Base-by-base conservation (phyloP, 2,797 vertebrate genomes). In the Psittacula derbiana region DNA sequence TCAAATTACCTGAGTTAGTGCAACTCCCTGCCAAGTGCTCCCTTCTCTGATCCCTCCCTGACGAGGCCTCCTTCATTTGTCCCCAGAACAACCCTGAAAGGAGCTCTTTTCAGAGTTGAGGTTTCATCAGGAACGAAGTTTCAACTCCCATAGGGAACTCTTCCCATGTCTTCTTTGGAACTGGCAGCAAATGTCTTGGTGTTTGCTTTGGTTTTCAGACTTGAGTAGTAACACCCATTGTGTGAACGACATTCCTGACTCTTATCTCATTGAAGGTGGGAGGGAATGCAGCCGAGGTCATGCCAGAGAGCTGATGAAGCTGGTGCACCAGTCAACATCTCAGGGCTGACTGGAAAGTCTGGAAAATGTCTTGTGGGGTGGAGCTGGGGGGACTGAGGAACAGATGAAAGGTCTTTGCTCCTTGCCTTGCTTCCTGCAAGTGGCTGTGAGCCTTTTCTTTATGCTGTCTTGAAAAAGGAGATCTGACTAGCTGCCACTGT, bases 281-380 rank as follows among this genome's bases (percentile, higher is more conserved):
- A 92, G 92, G 96, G 96, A 97, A 96, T 95, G 94, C 75, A 93
- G 49, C 30, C 25, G 24, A 84, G 95, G 94, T 96, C 95, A 80
- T 97, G 95, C 94, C 93, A 95, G 89, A 92, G 80, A 91, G 78
- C 81, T 96, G 95, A 97, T 97, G 93, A 97, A 88, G 88, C 66
- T 69, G 47, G 83, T 85, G 81, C 83, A 89, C 81, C 73, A 95
- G 88, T 95, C 96, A 96, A 93, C 92, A 96, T 92, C 75, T 84
- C 88, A 87, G 74, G 92, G 84, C 91, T 89, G 94, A 96, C 95
- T 95, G 92, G 94, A 97, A 97, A 95, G 90, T 96, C 96, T 96
- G 93, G 96, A 96, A 97, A 93, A 92, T 62, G 38, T 80, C 62
- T 76, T 95, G n/a, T 75, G 70, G 95, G 94, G 91, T 95, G 96